These are phyloP conservation scores for Zaprionus gabonicus DNA, from an alignment of 1,140 invertebrate species.

Conservation along the genomic window DNA sequence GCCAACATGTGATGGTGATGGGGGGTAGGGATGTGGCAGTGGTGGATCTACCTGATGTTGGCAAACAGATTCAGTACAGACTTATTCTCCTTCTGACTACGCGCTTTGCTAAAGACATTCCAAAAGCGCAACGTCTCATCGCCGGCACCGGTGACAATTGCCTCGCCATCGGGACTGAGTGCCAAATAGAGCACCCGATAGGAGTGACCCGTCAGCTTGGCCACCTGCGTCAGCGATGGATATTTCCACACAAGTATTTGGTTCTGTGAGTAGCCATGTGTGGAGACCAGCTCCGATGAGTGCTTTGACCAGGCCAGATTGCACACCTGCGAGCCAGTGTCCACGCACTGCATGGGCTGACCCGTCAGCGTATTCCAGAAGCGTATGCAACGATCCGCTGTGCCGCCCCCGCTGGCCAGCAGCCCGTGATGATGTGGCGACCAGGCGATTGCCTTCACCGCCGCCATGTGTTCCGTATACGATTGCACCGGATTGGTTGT, in stretches of 20 bases:
- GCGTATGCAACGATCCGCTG: constrained; percentile 98
- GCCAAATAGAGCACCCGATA: constrained; percentile 98
- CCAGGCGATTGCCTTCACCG: constrained; percentile 99
- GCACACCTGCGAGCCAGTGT: constrained; percentile 99
- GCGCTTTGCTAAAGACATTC: constrained; percentile 99
- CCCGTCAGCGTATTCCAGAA: constrained; percentile 99
- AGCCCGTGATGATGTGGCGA: constrained; percentile 99
- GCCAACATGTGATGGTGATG: background rate
- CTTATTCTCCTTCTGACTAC: constrained; percentile 97
- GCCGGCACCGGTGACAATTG: constrained; percentile 99
- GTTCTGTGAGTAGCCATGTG: constrained; percentile 99
- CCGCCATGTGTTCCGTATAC: constrained; percentile 98
- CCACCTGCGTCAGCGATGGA: constrained; percentile 96
- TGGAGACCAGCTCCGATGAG: constrained; percentile 98
- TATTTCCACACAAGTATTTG: constrained; percentile 99
- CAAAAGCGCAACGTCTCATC: constrained; percentile 99
- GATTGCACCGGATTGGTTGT: constrained; percentile 95
- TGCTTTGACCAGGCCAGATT: constrained; percentile 99
- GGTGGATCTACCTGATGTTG: constrained; percentile 80
- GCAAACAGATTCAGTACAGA: constrained; percentile 98
- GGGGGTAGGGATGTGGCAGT: background rate
- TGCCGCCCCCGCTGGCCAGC: constrained; percentile 98
- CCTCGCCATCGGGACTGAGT: constrained; percentile 99
- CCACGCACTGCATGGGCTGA: constrained; percentile 99
- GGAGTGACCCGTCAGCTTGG: constrained; percentile 99